These are phyloP conservation scores for Tetrapedia diversipes DNA, from an alignment of 2,888 invertebrate species.

Conservation along the genomic window DNA sequence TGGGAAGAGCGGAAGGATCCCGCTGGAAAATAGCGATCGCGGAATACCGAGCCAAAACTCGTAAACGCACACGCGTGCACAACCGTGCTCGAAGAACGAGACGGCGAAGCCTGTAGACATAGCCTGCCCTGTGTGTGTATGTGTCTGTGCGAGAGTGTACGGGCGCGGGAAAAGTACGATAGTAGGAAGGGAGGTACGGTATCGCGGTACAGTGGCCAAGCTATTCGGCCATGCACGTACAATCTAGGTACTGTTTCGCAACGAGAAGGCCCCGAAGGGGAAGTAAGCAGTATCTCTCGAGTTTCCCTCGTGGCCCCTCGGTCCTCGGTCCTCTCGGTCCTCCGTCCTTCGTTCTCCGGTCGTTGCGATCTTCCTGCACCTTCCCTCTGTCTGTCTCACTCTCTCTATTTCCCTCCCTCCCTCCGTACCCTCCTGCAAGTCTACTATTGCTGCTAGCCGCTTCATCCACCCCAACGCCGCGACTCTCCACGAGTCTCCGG, in stretches of 20 bases:
- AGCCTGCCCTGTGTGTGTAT: slow-evolving; percentile 22
- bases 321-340: slow-evolving; percentile 41
- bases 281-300: slow-evolving; percentile 71
- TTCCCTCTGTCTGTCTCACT: slow-evolving; percentile 24
- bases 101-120: slow-evolving; percentile 32
- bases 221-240: slow-evolving; percentile 70
- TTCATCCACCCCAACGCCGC: slow-evolving; percentile 64
- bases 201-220: slow-evolving; percentile 68
- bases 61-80: slow-evolving; percentile 66
- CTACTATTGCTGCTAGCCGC: slow-evolving; percentile 52
- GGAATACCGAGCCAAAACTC: slow-evolving; percentile 64
- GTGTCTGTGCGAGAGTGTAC: slow-evolving; percentile 23
- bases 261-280: slow-evolving; percentile 69
- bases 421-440: slow-evolving; percentile 24
- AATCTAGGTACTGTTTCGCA: slow-evolving; percentile 72
- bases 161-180: slow-evolving; percentile 47
- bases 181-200: slow-evolving; percentile 53
- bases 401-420: neutral
- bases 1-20: slow-evolving; percentile 31
- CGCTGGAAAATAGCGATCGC: slow-evolving; percentile 30
- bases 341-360: slow-evolving; percentile 52
- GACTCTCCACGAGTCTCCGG: slow-evolving; percentile 62
- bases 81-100: slow-evolving; percentile 50
- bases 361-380: slow-evolving; percentile 50
- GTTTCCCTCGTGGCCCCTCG: slow-evolving; percentile 78